phyloP scores from a whole-genome alignment of 2,113 vertebrate genomes.

The Oncorhynchus kisutch region DNA sequence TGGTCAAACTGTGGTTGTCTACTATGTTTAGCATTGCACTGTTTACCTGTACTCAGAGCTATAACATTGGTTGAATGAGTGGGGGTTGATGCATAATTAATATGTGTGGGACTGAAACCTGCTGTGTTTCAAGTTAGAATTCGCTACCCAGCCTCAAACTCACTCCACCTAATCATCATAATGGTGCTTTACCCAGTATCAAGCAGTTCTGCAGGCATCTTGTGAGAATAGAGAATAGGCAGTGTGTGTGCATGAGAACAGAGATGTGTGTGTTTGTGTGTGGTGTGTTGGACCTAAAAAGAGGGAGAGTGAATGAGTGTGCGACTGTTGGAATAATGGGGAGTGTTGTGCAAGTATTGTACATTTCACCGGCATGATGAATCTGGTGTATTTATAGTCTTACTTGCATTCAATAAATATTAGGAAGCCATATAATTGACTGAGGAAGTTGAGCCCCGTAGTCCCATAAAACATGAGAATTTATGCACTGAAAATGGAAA shows the following conservation, averaged over 20 bases:
- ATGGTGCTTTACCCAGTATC: not conserved
- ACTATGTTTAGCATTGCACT: constrained; percentile 34
- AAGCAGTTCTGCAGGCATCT: not conserved
- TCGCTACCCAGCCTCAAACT: constrained; percentile 31
- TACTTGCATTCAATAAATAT: constrained; percentile 19
- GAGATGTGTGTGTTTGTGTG: not conserved
- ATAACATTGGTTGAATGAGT: constrained; percentile 25
- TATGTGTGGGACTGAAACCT: constrained; percentile 44
- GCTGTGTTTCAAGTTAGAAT: constrained; percentile 24
- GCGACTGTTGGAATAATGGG: constrained; percentile 26
- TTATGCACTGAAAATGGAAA: not conserved
- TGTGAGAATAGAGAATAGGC: not conserved
- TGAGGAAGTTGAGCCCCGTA: not conserved
- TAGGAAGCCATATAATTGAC: constrained; percentile 44
- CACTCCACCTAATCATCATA: not conserved
- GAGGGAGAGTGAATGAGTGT: not conserved
- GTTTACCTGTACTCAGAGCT: constrained; percentile 41
- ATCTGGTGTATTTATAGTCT: no score
- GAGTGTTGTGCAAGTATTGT: not conserved
- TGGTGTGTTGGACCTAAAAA: no score
- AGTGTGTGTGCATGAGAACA: not conserved
- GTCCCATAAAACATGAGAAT: constrained; percentile 11
- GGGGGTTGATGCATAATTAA: constrained; percentile 53
- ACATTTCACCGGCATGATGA: no score
- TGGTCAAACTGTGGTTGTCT: constrained; percentile 33